These are phyloP conservation scores for Hipparchia semele DNA, from an alignment of 2,888 invertebrate genomes.

Conservation along the genomic window DNA sequence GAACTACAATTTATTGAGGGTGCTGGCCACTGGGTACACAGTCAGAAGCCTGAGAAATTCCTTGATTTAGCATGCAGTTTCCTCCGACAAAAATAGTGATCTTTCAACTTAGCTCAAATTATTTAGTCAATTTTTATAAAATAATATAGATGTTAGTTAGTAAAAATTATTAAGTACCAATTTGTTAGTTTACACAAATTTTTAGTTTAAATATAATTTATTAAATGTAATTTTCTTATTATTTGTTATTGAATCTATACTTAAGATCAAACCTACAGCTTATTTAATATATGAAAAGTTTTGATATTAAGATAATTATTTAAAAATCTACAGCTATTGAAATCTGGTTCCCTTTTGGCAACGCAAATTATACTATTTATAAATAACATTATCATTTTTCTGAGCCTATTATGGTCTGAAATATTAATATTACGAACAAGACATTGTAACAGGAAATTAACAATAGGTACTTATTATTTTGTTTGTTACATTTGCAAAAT, in stretches of 20 bases:
- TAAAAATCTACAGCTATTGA: background rate
- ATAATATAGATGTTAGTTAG: background rate
- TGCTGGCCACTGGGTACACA: conserved; percentile 97
- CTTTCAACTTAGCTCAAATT: conserved; percentile 3
- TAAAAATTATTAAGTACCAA: background rate
- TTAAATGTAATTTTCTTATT: background rate
- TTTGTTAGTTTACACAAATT: background rate
- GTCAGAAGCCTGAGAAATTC: conserved; percentile 93
- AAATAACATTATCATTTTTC: background rate
- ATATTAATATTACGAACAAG: background rate
- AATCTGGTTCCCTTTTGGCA: background rate
- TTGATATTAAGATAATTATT: no score
- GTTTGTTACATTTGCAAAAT: no score
- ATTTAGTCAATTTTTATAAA: conserved; percentile 1
- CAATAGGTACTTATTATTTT: no score
- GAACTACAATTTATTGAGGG: conserved; percentile 87
- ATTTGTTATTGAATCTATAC: no score
- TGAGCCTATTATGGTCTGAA: background rate
- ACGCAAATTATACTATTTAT: background rate
- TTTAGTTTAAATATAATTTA: background rate
- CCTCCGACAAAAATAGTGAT: conserved; percentile 74
- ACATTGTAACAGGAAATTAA: no score
- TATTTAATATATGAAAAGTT: no score
- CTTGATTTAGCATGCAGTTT: conserved; percentile 85
- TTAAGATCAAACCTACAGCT: no score